phyloP scores from a whole-genome alignment of 2,113 vertebrate genomes.

The Terrapene triunguis region DNA sequence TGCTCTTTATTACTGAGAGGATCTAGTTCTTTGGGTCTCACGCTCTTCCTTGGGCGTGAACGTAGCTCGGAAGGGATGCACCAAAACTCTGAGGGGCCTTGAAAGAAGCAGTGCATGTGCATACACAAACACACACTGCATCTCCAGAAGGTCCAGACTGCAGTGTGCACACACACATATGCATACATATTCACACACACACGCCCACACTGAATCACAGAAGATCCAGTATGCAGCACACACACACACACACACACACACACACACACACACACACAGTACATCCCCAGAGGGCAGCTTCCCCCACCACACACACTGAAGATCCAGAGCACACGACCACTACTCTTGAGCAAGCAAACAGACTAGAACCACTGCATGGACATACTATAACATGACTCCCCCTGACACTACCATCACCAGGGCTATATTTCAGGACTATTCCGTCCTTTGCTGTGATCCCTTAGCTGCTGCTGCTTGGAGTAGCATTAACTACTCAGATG shows the following conservation, averaged over 20 bases:
- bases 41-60: not conserved
- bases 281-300: not conserved
- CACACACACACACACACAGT: not conserved
- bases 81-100: not conserved
- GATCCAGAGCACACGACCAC: rapidly evolving
- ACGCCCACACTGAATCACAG: not conserved
- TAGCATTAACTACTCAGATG: not conserved
- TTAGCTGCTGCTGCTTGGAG: not conserved
- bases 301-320: rapidly evolving
- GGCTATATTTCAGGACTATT: not conserved
- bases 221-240: not conserved
- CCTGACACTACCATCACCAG: not conserved
- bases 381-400: no score
- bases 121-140: rapidly evolving
- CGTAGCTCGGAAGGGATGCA: rapidly evolving
- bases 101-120: not conserved
- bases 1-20: not conserved
- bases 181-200: not conserved
- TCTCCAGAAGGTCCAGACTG: rapidly evolving
- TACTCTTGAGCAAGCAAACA: not conserved
- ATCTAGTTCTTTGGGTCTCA: not conserved
- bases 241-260: not conserved
- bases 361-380: not conserved
- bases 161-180: no score
- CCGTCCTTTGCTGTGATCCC: not conserved